Base-by-base conservation (phyloP, 2,888 invertebrate genomes). In the Sericinus montela region DNA sequence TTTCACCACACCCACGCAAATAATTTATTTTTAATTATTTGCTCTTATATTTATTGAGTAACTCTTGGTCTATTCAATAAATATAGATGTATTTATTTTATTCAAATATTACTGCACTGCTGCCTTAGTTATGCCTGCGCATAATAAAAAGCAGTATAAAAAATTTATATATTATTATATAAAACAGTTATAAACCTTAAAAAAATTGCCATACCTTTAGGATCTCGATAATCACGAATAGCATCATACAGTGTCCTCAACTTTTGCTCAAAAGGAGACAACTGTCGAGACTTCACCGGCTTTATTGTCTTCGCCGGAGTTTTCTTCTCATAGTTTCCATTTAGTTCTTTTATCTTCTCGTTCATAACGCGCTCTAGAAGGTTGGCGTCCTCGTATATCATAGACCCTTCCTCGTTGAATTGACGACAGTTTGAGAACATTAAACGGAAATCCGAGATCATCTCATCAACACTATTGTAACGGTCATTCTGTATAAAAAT, bases 401-500 rank as follows among this genome's bases (percentile, higher is more conserved):
- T 93, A 0, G 98, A 99, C 8, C 96, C 95, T 78, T 98, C 87
- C 79, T 99, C 98, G 75, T 99, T 99, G 80, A 97, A 99, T 60
- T 96, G 95, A 0, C 98, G 94, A 68, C 99, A 99, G 83, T 99
- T 99, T 50, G 94, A 93, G 80, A 99, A 99, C 98, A 99, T 98
- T n/a, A 98, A 88, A 58, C 95, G 91, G 65, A 94, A 94, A 74
- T 98, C 98, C 0, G 93, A 91, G 0, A 97, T 93, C 58, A 98
- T 91, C 63, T 98, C 97, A 49, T 97, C 96, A 28, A 98, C 86
- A 40, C 91, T 92, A 35, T 92, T 92, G 84, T 98, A 98, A 57
- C 94, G 93, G 58, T 94, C 94, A 44, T 91, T 92, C 85, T 85
- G 65, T 9, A 5, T 11, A 39, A 11, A 14, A 37, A 16, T 5